These are phyloP conservation scores for Acrossocheilus wenchowensis DNA, from an alignment of 2,797 vertebrate species.

Conservation along the genomic window DNA sequence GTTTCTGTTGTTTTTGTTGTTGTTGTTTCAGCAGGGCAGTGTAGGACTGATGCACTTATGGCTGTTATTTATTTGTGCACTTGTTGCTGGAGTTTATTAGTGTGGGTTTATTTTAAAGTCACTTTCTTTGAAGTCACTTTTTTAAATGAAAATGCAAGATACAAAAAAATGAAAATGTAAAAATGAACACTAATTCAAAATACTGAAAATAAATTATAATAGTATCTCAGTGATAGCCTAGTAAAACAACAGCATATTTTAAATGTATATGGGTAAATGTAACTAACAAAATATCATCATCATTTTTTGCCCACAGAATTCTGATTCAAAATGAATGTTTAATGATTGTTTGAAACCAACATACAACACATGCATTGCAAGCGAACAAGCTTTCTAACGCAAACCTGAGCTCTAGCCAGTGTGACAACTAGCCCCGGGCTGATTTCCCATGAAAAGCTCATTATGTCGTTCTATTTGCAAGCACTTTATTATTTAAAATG, in stretches of 20 bases:
- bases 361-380: too few relatives aligned
- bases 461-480: background rate
- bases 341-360: background rate
- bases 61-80: too few relatives aligned
- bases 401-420: background rate
- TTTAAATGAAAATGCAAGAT: too few relatives aligned
- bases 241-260: background rate
- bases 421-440: background rate
- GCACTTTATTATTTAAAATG: background rate
- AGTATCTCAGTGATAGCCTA: background rate
- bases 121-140: too few relatives aligned
- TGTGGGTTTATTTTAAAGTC: background rate
- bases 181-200: too few relatives aligned
- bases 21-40: too few relatives aligned
- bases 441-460: background rate
- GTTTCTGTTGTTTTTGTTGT: too few relatives aligned
- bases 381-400: background rate
- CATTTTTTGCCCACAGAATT: background rate
- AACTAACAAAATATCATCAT: too few relatives aligned
- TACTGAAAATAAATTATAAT: too few relatives aligned
- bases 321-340: background rate
- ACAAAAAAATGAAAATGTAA: background rate
- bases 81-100: too few relatives aligned
- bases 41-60: too few relatives aligned
- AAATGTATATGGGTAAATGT: too few relatives aligned